phyloP scores from a whole-genome alignment of 2,113 vertebrate genomes.

The Tetrao urogallus region DNA sequence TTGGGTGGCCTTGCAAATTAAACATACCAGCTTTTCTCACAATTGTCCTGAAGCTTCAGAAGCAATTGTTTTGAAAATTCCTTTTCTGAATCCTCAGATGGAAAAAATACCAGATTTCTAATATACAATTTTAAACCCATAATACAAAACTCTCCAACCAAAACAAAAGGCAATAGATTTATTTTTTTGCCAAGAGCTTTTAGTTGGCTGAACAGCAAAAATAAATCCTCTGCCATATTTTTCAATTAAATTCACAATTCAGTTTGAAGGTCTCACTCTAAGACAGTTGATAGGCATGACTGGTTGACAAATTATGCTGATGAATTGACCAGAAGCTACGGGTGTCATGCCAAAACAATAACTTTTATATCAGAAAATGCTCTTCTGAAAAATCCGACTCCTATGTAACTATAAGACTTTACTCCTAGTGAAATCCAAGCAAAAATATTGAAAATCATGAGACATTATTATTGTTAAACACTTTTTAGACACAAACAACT shows the following conservation, averaged over 20 bases:
- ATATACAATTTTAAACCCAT: background rate
- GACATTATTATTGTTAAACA: background rate
- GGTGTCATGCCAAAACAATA: background rate
- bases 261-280: background rate
- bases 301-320: conserved; percentile 1
- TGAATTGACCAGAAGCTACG: background rate
- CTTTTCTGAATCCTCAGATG: background rate
- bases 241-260: conserved; percentile 13
- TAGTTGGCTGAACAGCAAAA: background rate
- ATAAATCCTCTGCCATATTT: background rate
- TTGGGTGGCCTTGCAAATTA: background rate
- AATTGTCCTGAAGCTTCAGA: background rate
- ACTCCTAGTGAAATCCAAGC: background rate
- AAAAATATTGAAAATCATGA: background rate
- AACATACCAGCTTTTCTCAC: background rate
- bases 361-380: background rate
- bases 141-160: background rate
- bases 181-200: background rate
- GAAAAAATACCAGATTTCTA: background rate
- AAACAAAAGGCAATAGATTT: background rate
- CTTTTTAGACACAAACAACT: background rate
- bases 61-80: background rate
- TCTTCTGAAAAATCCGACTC: background rate
- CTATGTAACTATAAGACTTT: background rate
- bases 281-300: background rate